phyloP scores from a whole-genome alignment of 2,888 invertebrate species.

The Stramonita haemastoma region DNA sequence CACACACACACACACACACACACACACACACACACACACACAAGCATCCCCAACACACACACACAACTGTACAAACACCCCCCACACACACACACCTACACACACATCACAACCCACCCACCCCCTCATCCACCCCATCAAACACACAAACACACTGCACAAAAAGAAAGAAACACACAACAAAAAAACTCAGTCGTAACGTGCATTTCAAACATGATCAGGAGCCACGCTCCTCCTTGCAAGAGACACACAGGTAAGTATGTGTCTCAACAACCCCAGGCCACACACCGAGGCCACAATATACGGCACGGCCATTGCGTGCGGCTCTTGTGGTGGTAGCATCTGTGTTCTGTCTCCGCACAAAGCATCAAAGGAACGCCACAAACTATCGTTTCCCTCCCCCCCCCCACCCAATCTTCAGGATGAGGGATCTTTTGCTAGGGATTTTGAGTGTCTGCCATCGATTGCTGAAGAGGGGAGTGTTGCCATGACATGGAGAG shows the following conservation, averaged over 20 bases:
- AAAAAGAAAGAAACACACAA: not conserved
- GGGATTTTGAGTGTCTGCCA: too few relatives aligned
- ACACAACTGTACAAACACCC: not conserved
- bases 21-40: not conserved
- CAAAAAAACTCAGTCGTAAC: not conserved
- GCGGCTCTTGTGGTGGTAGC: too few relatives aligned
- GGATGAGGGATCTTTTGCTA: too few relatives aligned
- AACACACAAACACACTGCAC: not conserved
- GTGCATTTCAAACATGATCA: not conserved
- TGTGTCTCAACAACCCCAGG: not conserved
- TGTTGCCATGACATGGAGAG: too few relatives aligned
- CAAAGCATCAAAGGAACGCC: too few relatives aligned
- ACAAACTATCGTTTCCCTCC: too few relatives aligned
- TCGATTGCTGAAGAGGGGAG: too few relatives aligned
- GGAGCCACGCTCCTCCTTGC: too few relatives aligned
- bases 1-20: not conserved
- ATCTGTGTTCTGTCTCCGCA: too few relatives aligned
- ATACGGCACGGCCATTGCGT: too few relatives aligned
- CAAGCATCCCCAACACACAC: not conserved
- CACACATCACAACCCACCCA: not conserved
- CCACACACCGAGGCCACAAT: too few relatives aligned
- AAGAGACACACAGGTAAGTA: not conserved
- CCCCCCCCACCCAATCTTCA: too few relatives aligned
- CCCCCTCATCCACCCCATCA: not conserved
- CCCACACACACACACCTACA: not conserved